phyloP scores from a whole-genome alignment of 1,140 invertebrate genomes.

The Diachasma alloeum region DNA sequence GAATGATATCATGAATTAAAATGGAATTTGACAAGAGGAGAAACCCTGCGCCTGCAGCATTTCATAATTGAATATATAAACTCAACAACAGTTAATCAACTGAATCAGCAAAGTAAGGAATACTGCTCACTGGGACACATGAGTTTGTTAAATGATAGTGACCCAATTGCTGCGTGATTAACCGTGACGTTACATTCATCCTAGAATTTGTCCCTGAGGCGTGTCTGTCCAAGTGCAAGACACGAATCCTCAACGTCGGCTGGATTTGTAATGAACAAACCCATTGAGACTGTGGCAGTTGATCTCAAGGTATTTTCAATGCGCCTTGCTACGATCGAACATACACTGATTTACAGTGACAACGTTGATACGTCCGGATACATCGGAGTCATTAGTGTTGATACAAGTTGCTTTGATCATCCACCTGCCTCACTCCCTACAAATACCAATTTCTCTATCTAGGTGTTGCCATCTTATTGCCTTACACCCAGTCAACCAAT shows the following conservation, averaged over 20 bases:
- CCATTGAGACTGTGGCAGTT: background rate
- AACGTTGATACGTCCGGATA: background rate
- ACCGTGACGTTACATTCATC: background rate
- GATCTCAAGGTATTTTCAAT: background rate
- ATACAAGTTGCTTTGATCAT: background rate
- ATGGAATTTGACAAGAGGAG: background rate
- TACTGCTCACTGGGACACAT: background rate
- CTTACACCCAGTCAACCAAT: background rate
- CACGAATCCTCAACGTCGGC: background rate
- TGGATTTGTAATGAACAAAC: background rate
- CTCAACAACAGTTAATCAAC: background rate
- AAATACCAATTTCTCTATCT: background rate
- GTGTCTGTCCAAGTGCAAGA: conserved; percentile 3
- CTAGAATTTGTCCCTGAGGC: background rate
- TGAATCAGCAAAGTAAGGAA: background rate
- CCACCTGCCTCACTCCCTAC: background rate
- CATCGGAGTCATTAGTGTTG: background rate
- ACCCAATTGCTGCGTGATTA: conserved; percentile 17
- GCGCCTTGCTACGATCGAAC: background rate
- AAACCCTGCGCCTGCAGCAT: background rate
- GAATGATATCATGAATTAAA: background rate
- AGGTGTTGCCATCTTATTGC: background rate
- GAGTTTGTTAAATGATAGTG: background rate
- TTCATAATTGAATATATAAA: background rate
- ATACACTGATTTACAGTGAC: background rate